Conservation (phyloP, 2,113 vertebrate genomes). For the Condylura cristata region DNA sequence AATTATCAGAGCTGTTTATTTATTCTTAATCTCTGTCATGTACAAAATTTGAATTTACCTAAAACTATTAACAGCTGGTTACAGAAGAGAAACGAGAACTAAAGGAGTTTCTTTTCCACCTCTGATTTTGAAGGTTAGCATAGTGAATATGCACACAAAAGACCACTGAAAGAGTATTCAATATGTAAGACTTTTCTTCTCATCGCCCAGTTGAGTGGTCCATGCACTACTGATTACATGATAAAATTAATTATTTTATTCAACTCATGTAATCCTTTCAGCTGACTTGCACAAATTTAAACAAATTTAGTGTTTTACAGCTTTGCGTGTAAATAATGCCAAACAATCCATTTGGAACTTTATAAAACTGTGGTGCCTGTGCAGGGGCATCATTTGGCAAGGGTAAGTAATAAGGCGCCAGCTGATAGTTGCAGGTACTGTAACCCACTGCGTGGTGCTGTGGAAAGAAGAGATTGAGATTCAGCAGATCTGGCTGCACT, state of each 20-base stretch:
- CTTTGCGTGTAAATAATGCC: neutral
- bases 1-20: neutral
- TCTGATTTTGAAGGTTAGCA: neutral
- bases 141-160: neutral
- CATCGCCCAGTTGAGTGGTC: neutral
- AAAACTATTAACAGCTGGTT: constrained; percentile 34
- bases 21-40: neutral
- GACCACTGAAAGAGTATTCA: neutral
- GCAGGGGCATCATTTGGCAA: neutral
- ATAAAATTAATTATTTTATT: constrained; percentile 21
- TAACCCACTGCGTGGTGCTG: neutral
- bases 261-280: neutral
- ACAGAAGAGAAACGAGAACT: neutral
- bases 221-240: neutral
- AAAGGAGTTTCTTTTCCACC: neutral
- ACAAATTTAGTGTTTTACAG: neutral
- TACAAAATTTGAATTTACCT: neutral
- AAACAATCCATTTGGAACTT: constrained; percentile 8
- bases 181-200: neutral
- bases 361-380: neutral
- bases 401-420: neutral
- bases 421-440: neutral
- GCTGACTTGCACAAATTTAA: neutral
- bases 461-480: neutral
- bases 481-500: neutral